These are phyloP conservation scores for Abrostola tripartita DNA, from an alignment of 2,888 invertebrate species.

Conservation along the genomic window DNA sequence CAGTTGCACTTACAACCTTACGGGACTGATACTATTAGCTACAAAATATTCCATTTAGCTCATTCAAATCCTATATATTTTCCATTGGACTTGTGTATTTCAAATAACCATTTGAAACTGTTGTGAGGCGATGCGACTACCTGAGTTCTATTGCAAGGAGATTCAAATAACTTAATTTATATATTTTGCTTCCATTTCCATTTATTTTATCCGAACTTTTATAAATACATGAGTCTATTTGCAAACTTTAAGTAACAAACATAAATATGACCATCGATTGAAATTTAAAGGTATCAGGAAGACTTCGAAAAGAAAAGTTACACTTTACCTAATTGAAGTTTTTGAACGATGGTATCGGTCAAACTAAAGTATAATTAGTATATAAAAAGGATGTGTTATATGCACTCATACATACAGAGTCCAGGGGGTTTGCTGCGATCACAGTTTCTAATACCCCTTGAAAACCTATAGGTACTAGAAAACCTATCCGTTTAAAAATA, in stretches of 20 bases:
- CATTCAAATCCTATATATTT: conserved; percentile 6
- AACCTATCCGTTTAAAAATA: conserved; percentile 11
- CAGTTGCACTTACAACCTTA: conserved; percentile 29
- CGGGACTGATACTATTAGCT: conserved; percentile 11
- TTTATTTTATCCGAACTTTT: no score
- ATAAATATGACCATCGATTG: no score
- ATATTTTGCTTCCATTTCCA: no score
- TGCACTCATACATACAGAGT: no score
- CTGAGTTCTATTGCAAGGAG: no score
- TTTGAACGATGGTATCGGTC: conserved; percentile 15
- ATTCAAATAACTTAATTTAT: no score
- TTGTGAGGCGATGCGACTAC: neutral
- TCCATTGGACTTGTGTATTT: neutral
- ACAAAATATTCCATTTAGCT: conserved; percentile 9
- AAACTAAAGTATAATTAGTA: neutral
- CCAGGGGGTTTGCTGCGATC: no score
- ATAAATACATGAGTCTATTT: no score
- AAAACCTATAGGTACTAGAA: no score
- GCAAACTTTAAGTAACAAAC: no score
- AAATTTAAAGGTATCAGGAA: neutral
- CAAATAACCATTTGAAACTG: neutral
- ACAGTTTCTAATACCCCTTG: no score
- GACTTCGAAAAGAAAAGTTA: conserved; percentile 20
- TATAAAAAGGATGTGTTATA: no score
- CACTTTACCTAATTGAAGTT: conserved; percentile 18